phyloP scores from a whole-genome alignment of 2,797 vertebrate genomes.

The Hemibagrus guttatus region DNA sequence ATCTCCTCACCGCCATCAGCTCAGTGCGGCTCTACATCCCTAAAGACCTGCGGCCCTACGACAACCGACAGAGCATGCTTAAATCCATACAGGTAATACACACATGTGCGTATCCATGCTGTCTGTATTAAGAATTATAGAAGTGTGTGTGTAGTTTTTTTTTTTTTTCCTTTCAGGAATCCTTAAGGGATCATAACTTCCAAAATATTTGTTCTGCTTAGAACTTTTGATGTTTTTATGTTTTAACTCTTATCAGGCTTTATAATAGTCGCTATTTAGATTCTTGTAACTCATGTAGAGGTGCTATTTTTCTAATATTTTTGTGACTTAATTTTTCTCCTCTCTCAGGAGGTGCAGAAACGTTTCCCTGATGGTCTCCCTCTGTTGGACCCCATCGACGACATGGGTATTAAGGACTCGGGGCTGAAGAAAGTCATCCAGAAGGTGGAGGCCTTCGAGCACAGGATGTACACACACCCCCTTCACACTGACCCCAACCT shows the following conservation, averaged over 20 bases:
- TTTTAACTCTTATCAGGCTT: neutral
- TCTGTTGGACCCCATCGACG: conserved; percentile 90
- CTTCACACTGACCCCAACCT: conserved; percentile 92
- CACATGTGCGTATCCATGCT: neutral
- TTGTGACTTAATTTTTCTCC: neutral
- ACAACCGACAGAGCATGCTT: conserved; percentile 93
- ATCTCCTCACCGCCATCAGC: conserved; percentile 90
- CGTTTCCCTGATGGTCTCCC: conserved; percentile 95
- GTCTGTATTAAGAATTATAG: too few relatives aligned
- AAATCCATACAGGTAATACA: conserved; percentile 89
- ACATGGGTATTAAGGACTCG: conserved; percentile 97
- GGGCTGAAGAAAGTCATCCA: conserved; percentile 95
- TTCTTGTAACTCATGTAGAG: neutral
- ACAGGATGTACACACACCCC: conserved; percentile 95
- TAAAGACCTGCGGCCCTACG: conserved; percentile 89
- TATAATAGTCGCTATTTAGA: neutral
- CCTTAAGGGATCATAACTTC: neutral
- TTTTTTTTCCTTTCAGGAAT: neutral
- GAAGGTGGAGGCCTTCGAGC: conserved; percentile 96
- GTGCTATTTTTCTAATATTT: accelerated
- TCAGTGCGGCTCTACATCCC: conserved; percentile 96
- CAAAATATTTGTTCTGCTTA: neutral
- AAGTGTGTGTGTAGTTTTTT: too few relatives aligned
- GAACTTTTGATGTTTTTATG: too few relatives aligned
- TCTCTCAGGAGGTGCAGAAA: conserved; percentile 90